Evolutionary conservation across 1,140 invertebrate species (phyloP).

Genomic region (Meloidogyne chitwoodi): DNA sequence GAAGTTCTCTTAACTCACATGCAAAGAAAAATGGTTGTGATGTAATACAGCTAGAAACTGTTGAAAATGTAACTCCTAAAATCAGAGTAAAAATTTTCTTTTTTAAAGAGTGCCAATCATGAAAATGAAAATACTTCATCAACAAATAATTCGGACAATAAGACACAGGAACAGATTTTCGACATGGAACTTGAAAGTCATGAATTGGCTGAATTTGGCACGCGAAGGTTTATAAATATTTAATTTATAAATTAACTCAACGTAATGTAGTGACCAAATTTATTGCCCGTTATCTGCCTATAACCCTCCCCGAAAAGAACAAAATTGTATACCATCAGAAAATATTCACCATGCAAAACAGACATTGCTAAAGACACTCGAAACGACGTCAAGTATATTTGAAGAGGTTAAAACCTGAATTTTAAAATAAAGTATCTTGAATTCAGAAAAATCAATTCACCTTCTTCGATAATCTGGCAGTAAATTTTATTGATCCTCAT

Average conservation of each 20-base stretch:
- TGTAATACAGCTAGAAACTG: not conserved
- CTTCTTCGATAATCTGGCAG: constrained; percentile 13
- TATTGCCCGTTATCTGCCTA: constrained; percentile 10
- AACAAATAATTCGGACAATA: not conserved
- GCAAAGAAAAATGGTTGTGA: not conserved
- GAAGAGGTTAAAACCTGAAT: not conserved
- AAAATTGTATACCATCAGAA: not conserved
- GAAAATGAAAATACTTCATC: not conserved
- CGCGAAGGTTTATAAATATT: not conserved
- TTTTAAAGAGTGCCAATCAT: not conserved
- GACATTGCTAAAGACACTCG: not conserved
- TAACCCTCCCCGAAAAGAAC: not conserved
- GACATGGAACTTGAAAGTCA: constrained; percentile 6
- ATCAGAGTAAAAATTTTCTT: not conserved
- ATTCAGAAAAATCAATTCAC: constrained; percentile 12
- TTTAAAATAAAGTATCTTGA: not conserved
- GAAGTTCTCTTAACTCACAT: not conserved
- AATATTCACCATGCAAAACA: not conserved
- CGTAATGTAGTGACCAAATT: not conserved
- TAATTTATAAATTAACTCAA: not conserved
- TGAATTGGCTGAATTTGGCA: constrained; percentile 8
- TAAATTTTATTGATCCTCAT: not conserved
- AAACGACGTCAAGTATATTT: not conserved
- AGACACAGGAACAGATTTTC: not conserved
- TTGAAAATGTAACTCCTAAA: constrained; percentile 6